Evolutionary conservation across 2,797 vertebrate species (phyloP), one percentile per base, ranked within the genome.

Genomic region (Pipistrellus pipistrellus): DNA sequence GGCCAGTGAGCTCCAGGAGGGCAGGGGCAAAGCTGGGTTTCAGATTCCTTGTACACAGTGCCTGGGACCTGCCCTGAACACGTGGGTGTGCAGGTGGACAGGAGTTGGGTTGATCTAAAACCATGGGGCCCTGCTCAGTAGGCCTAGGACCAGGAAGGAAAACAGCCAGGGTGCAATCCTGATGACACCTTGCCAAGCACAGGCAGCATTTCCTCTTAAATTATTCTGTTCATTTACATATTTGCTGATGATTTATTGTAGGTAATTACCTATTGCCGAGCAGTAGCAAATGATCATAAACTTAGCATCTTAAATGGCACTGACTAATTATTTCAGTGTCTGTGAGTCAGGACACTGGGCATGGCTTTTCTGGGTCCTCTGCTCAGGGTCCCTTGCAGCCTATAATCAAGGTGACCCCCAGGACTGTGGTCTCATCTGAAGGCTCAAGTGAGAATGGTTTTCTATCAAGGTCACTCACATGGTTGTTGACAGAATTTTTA

Each of bases 31-130:
- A 32, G 38, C 9, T 12, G 25, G 51, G 44, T 38, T 12, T 44
- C 14, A 0, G 13, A 23, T 18, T 59, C 18, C 2, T 9, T 4
- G 13, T 0, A 27, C 13, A 3, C 0, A 8, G 66, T 30, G 77
- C 27, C 46, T 15, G 59, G 14, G 17, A 20, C 27, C 64, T 30
- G 62, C 30, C 68, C 59, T 3, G 15, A 76, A 41, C 85, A 15
- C 0, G 14, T 41, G 21, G 62, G 3, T 20, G 30, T 27, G 38
- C 20, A 21, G 86, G 4, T 48, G 18, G 13, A 18, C 23, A 15
- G 71, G 38, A 12, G 8, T 62, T 38, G 62, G 53, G 27, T 25
- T 32, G 20, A 6, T n/a, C 27, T 48, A 27, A n/a, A 51, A n/a
- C 18, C 2, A 41, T 9, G 0, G 38, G n/a, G 55, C 25, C 21